Percentiles rank a stretch among this genome's conserved stretches.
Conservation (phyloP, 2,888 invertebrate genomes). For the Ashinkailepas kermadecensis region DNA sequence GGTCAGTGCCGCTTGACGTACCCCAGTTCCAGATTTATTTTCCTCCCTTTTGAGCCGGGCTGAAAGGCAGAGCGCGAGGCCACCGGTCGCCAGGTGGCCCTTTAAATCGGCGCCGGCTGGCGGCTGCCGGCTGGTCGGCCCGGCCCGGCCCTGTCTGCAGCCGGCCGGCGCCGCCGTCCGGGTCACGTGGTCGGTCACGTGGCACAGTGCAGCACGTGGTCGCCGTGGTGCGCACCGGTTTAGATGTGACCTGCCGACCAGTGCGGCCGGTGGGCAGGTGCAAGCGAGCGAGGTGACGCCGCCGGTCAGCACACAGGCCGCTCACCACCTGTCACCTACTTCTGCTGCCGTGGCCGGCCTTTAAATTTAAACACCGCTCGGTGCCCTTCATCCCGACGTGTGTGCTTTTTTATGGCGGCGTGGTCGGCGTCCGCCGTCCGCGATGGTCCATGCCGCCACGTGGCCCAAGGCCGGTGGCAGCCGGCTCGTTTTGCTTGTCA, state of each 20-base stretch:
- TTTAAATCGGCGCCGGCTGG: background rate
- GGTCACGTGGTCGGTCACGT: slow-evolving; percentile 16
- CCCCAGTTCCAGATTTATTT: slow-evolving; percentile 14
- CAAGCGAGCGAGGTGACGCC: background rate
- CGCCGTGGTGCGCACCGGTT: background rate
- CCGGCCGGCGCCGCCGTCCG: background rate
- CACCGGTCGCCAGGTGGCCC: slow-evolving; percentile 2
- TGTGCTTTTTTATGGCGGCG: background rate
- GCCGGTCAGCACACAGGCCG: background rate
- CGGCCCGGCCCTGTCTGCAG: background rate
- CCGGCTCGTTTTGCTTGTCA: background rate
- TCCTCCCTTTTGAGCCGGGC: background rate
- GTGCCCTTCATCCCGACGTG: background rate
- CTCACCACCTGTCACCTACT: slow-evolving; percentile 5
- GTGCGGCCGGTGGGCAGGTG: background rate
- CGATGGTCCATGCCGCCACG: background rate
- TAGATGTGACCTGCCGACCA: too few species aligned
- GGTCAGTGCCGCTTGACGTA: background rate
- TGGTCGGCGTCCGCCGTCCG: background rate
- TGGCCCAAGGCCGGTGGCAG: background rate
- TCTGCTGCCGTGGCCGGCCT: background rate
- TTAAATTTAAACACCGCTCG: slow-evolving; percentile 5
- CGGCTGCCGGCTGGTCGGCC: too few species aligned
- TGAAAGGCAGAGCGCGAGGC: background rate
- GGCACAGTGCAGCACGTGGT: background rate